Evolutionary conservation across 2,888 invertebrate genomes (phyloP).

Genomic region (Nebria brevicollis): DNA sequence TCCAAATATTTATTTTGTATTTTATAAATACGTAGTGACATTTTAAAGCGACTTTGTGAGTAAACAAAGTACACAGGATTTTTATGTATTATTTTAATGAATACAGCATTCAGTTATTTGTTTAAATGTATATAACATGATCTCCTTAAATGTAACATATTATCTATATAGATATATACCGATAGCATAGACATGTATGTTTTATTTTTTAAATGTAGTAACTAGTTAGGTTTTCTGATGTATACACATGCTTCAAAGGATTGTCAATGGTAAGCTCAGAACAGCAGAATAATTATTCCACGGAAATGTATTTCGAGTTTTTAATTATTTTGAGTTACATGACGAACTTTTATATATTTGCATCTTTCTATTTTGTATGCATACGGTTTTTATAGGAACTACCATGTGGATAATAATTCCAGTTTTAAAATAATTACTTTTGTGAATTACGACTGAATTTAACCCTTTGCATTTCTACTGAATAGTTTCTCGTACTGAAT

Average conservation of each 20-base stretch:
- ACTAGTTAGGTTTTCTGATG: neutral
- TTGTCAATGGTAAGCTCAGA: slow-evolving; percentile 2
- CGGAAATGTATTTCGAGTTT: slow-evolving; percentile 5
- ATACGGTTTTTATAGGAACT: neutral
- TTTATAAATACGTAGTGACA: no score
- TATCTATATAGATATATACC: no score
- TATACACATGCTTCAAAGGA: neutral
- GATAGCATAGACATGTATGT: neutral
- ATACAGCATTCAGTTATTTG: no score
- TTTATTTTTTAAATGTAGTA: neutral
- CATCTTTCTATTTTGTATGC: neutral
- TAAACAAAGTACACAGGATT: no score
- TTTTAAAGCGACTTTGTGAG: no score
- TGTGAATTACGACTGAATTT: no score
- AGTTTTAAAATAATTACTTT: neutral
- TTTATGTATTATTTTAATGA: no score
- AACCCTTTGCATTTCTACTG: no score
- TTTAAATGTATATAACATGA: no score
- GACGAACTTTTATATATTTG: neutral
- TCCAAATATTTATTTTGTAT: no score
- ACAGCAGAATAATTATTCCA: slow-evolving; percentile 16
- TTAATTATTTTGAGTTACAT: neutral
- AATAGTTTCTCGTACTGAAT: no score
- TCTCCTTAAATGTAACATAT: no score
- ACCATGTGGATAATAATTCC: neutral